Base-by-base conservation (phyloP, 2,113 vertebrate genomes). In the Phainopepla nitens region DNA sequence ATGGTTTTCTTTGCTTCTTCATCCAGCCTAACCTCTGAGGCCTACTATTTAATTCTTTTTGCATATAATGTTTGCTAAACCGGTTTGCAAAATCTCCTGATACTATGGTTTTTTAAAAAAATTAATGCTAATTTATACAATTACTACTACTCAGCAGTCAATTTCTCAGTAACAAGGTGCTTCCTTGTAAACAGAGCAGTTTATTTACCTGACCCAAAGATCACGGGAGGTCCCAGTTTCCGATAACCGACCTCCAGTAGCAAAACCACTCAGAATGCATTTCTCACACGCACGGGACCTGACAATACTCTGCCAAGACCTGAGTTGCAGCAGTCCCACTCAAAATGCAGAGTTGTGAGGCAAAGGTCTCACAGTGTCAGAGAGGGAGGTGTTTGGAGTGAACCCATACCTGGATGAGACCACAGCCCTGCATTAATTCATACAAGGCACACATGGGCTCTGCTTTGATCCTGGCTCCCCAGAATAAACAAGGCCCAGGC, bases 51-150 rank as follows among this genome's bases (percentile, higher is more conserved):
- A 16, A 24, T 62, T 91, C 35, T 36, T 85, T 25, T 42, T 51
- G 33, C 44, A 64, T 10, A 4, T 24, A 54, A 27, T 11, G 44
- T 22, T 60, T 62, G 28, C 24, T 51, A 28, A 91, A 61, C 20
- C 0, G 1, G 33, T 72, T 60, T 47, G 20, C 58, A 85, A 76
- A 65, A 77, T 18, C 62, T 92, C 56, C 66, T 56, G 25, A 53
- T 70, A 12, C 4, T 50, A 16, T 23, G 14, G 25, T 41, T 36
- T 15, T 18, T n/a, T 11, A 3, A 8, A 5, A 4, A 50, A 96
- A 83, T 42, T 57, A 87, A 93, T 93, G 69, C 35, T 90, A 91
- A 93, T 90, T 92, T 75, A 91, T 92, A 75, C 94, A 87, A 56
- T 84, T 87, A 81, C 56, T 60, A 71, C 81, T 60, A 25, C 47